Evolutionary conservation across 2,113 vertebrate species (phyloP).

Genomic region (Cephalopholis sonnerati): DNA sequence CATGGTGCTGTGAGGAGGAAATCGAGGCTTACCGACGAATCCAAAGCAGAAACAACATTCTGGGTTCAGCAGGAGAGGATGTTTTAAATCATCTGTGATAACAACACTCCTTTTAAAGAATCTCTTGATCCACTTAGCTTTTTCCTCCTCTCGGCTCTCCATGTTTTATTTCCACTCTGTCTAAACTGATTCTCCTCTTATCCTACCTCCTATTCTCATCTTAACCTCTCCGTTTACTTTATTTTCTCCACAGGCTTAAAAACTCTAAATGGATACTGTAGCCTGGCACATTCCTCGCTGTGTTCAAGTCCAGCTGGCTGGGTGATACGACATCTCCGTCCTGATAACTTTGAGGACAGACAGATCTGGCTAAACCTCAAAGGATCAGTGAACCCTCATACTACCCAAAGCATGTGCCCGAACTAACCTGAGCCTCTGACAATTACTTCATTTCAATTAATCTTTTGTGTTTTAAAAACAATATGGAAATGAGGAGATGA

Average conservation of each 20-base stretch:
- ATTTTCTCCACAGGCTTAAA: neutral
- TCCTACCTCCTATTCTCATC: neutral
- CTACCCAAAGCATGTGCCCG: neutral
- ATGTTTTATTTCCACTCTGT: conserved; percentile 20
- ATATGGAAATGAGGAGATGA: neutral
- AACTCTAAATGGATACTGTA: neutral
- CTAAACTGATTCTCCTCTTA: neutral
- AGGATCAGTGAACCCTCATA: neutral
- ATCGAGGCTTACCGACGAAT: conserved; percentile 27
- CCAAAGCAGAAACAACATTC: conserved; percentile 31
- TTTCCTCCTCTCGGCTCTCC: conserved; percentile 13
- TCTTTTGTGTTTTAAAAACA: neutral
- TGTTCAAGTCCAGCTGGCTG: neutral
- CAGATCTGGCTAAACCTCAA: neutral
- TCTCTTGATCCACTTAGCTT: conserved; percentile 16
- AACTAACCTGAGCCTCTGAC: conserved; percentile 11
- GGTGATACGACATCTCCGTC: neutral
- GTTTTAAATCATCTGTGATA: conserved; percentile 37
- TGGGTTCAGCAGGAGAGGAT: conserved; percentile 17
- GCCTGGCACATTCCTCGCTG: neutral
- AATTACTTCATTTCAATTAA: neutral
- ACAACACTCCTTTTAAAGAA: conserved; percentile 16
- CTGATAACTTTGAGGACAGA: conserved; percentile 17
- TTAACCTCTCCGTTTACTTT: conserved; percentile 1
- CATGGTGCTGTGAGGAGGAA: conserved; percentile 44